Percentiles rank a stretch among this genome's conserved stretches.
Evolutionary conservation across 2,797 vertebrate species (phyloP).

Genomic region (Labeo calbasu): DNA sequence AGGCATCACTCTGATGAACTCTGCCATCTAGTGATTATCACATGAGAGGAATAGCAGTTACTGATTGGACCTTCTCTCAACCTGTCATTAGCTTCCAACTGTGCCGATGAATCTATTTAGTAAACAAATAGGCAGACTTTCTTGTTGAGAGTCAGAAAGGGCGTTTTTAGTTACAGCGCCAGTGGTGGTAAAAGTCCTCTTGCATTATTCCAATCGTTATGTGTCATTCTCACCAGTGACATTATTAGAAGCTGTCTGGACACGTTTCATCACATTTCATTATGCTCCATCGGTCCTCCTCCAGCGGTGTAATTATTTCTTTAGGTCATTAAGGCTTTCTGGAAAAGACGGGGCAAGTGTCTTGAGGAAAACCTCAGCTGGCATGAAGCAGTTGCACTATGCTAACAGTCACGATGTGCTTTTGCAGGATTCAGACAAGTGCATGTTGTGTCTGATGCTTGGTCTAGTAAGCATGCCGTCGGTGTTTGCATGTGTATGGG

Average conservation of each 20-base stretch:
- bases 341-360: neutral
- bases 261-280: conserved; percentile 36
- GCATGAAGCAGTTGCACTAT: conserved; percentile 8
- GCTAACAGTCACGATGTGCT: neutral
- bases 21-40: conserved; percentile 48
- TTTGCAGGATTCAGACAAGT: conserved; percentile 16
- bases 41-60: conserved; percentile 40
- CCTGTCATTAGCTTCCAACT: conserved; percentile 38
- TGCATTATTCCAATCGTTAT: neutral
- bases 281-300: conserved; percentile 15
- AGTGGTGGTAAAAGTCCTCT: conserved; percentile 35
- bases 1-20: conserved; percentile 26
- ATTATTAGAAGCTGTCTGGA: conserved; percentile 45
- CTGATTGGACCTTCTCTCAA: conserved; percentile 39
- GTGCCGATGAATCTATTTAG: conserved; percentile 40
- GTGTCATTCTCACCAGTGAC: conserved; percentile 37
- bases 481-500: conserved; percentile 13
- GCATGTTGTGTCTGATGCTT: conserved; percentile 15
- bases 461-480: conserved; percentile 13
- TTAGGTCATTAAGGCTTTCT: conserved; percentile 30
- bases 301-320: conserved; percentile 33
- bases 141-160: conserved; percentile 23
- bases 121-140: conserved; percentile 41
- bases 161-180: conserved; percentile 15
- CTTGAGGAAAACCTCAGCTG: conserved; percentile 20